phyloP scores from a whole-genome alignment of 2,113 vertebrate genomes.

The Plecturocebus donacophilus region DNA sequence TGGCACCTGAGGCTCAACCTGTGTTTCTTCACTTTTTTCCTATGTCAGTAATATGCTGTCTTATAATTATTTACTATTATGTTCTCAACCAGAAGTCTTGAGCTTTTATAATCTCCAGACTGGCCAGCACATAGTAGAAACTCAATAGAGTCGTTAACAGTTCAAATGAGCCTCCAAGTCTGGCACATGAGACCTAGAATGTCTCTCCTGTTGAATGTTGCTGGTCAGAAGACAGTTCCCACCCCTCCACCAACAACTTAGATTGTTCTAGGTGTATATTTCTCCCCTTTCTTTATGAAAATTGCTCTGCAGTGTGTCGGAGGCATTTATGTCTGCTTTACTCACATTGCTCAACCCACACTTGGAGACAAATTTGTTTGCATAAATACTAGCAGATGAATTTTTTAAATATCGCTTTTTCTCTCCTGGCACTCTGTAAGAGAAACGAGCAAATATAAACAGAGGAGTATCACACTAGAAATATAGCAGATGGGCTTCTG shows the following conservation, averaged over 20 bases:
- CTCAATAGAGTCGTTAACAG: neutral
- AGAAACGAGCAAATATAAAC: constrained; percentile 79
- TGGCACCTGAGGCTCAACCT: neutral
- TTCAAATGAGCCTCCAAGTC: neutral
- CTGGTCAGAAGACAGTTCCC: neutral
- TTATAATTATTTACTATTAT: neutral
- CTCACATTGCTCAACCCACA: constrained; percentile 64
- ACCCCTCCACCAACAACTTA: neutral
- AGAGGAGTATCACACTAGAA: constrained; percentile 66
- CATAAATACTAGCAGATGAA: constrained; percentile 80
- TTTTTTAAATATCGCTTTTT: constrained; percentile 76
- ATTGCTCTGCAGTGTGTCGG: neutral
- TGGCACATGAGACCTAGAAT: no score
- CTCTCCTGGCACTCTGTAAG: constrained; percentile 70
- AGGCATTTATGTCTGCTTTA: constrained; percentile 55
- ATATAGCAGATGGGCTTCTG: constrained; percentile 71
- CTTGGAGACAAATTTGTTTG: constrained; percentile 75
- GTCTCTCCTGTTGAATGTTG: neutral
- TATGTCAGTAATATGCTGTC: neutral
- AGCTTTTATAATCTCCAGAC: neutral
- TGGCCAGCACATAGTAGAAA: neutral
- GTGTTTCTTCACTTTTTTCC: neutral
- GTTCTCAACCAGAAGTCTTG: neutral
- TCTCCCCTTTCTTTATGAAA: neutral
- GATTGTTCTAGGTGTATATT: neutral